Evolutionary conservation across 2,888 invertebrate genomes (phyloP).

Genomic region (Noctua comes): DNA sequence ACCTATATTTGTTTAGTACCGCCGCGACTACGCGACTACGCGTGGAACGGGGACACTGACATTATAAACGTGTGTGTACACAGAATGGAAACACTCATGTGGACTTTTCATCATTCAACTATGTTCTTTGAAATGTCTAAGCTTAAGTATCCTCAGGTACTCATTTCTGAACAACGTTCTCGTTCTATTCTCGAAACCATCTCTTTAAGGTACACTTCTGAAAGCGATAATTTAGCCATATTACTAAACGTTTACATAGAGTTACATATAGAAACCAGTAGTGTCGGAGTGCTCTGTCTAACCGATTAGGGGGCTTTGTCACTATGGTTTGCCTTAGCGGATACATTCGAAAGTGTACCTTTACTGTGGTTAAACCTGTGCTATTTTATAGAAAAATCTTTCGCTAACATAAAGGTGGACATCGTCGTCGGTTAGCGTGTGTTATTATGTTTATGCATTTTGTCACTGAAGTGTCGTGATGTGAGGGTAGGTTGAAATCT

Average conservation of each 20-base stretch:
- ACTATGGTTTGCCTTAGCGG: background rate
- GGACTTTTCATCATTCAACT: background rate
- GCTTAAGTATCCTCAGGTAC: background rate
- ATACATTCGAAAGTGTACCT: background rate
- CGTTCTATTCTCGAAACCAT: background rate
- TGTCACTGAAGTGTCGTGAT: background rate
- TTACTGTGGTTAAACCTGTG: background rate
- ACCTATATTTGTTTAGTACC: constrained; percentile 33
- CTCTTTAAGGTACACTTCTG: background rate
- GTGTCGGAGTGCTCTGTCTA: background rate
- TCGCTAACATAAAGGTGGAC: background rate
- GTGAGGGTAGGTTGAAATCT: background rate
- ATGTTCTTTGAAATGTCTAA: background rate
- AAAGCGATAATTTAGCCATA: background rate
- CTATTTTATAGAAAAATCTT: background rate
- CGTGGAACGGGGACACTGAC: constrained; percentile 33
- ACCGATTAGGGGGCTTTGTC: background rate
- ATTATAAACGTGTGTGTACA: constrained; percentile 20
- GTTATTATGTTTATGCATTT: background rate
- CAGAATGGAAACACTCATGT: background rate
- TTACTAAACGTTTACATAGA: background rate
- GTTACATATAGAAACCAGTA: background rate
- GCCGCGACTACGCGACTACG: constrained; percentile 5
- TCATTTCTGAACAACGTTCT: background rate
- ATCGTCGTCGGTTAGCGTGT: background rate